Base-by-base conservation (phyloP, 2,888 invertebrate species). In the Hypomecis atomaria region DNA sequence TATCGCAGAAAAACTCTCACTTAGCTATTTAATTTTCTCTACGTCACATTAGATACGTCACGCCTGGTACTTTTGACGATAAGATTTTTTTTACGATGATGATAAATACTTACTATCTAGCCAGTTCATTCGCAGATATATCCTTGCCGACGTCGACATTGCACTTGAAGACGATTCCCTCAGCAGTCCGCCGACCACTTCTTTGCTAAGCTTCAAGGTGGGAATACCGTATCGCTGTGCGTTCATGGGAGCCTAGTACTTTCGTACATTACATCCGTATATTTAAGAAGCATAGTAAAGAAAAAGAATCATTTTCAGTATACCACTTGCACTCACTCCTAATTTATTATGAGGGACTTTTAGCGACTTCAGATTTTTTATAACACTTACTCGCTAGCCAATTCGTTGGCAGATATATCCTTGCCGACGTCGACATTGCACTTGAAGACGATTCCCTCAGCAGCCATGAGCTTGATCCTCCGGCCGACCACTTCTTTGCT, bases 151-250 rank as follows among this genome's bases (percentile, higher is more conserved):
- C 96, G 83, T 98, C 96, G 34, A 97, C 94, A 82, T 96, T 97
- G 50, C 97, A 97, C 83, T 97, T 96, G 93, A 99, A 99, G 50
- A 84, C 78, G 67, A 99, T 95, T 33, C 99, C 99, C 88, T 99
- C 99, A 0, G 95, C 96, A 9, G 95, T 94, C 6, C 99, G 78
- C 97, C 96, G 0, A 99, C 98, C 59, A 98, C 98, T 67, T 96
- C 95, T 89, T 99, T 99, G 81, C 97, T 96, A 8, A 99, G 94
- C 91, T 99, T 99, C 99, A 99, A 99, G 6, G 98, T 98, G 11
- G 99, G 99, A 83, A 99, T 99, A 64, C 99, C 99, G 88, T 99
- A 99, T n/a, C n/a, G n/a, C n/a, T n/a, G n/a, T n/a, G n/a, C n/a
- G n/a, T n/a, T n/a, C n/a, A n/a, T n/a, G n/a, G n/a, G n/a, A n/a